A percentile compares a stretch with the other conserved stretches of the same genome.
Conservation (phyloP, 2,113 vertebrate species). For the Chionis minor region DNA sequence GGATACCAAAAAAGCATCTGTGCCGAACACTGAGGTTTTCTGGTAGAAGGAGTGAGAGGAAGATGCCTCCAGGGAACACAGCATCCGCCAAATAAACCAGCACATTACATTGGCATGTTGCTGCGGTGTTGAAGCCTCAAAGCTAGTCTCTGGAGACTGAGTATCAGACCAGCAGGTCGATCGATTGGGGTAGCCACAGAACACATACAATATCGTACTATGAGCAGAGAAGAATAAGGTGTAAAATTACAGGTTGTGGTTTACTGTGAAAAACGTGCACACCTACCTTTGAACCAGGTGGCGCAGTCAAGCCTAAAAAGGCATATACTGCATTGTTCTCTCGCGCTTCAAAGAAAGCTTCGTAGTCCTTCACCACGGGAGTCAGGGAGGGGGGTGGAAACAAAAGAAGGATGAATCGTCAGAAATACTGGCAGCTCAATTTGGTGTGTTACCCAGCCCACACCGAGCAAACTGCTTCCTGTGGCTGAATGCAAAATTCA, state of each 20-base stretch:
- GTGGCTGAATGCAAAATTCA: fast-evolving
- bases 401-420: not conserved
- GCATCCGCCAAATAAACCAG: not conserved
- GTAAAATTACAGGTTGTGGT: not conserved
- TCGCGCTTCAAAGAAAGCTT: constrained; percentile 94
- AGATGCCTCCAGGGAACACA: not conserved
- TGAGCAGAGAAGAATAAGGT: not conserved
- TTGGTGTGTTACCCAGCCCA: not conserved
- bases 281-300: constrained; percentile 93
- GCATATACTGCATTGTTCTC: constrained; percentile 95
- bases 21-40: not conserved
- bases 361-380: constrained; percentile 79
- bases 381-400: not conserved
- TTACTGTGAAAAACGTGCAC: not conserved
- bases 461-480: not conserved
- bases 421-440: not conserved
- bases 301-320: constrained; percentile 92
- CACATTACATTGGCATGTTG: not conserved
- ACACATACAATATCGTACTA: not conserved
- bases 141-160: not conserved
- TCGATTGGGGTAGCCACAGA: not conserved
- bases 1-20: not conserved
- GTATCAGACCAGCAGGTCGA: not conserved
- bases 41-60: not conserved
- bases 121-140: not conserved